These are phyloP conservation scores for Andrena fulva DNA, from an alignment of 2,888 invertebrate genomes.

Conservation along the genomic window DNA sequence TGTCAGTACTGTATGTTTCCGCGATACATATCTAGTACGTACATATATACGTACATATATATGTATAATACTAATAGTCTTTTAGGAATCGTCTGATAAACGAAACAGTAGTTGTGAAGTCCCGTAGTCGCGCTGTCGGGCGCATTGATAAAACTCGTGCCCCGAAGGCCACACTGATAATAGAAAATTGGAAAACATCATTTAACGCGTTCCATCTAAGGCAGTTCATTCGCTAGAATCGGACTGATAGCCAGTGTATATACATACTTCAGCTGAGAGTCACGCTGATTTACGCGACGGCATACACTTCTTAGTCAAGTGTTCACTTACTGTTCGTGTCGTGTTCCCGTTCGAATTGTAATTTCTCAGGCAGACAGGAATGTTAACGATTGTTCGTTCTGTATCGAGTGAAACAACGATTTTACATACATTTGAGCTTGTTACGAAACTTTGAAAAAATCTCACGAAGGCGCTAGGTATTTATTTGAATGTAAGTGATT, in stretches of 20 bases:
- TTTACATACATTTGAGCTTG: neutral
- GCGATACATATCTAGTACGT: no score
- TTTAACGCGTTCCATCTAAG: conserved; percentile 17
- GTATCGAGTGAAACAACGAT: neutral
- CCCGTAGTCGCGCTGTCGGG: neutral
- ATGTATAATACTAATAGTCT: no score
- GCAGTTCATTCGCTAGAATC: conserved; percentile 17
- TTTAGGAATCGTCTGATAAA: conserved; percentile 7
- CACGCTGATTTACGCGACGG: conserved; percentile 4
- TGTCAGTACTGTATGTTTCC: neutral
- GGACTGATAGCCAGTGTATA: neutral
- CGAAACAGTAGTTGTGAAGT: neutral
- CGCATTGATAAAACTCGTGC: conserved; percentile 25
- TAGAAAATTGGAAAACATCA: neutral
- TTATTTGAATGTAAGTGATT: neutral
- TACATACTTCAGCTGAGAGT: neutral
- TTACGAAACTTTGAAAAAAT: neutral
- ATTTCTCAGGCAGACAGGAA: neutral
- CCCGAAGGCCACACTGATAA: conserved; percentile 42
- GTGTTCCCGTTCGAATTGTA: conserved; percentile 16
- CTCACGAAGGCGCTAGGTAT: neutral
- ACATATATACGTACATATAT: no score
- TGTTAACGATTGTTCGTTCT: neutral
- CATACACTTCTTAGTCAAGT: conserved; percentile 7
- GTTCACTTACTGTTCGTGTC: conserved; percentile 16